phyloP scores from a whole-genome alignment of 2,797 vertebrate species.

The Artibeus jamaicensis region DNA sequence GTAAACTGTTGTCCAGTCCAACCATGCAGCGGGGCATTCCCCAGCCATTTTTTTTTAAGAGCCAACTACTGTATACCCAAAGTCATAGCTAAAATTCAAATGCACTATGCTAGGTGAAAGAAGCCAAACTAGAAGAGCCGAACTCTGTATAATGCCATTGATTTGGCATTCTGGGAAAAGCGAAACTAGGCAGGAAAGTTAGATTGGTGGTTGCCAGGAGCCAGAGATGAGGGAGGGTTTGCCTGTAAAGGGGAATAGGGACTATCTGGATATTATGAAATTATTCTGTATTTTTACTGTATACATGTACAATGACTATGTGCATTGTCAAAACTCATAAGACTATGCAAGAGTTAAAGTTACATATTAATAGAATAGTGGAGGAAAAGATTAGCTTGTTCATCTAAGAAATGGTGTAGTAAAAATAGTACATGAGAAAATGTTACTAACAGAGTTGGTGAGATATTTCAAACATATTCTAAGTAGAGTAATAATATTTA shows the following conservation, averaged over 20 bases:
- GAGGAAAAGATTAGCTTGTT: not conserved
- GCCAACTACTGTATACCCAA: not conserved
- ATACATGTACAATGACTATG: not conserved
- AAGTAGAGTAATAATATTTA: not conserved
- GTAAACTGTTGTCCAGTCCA: not conserved
- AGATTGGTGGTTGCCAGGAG: not conserved
- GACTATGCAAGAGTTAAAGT: not conserved
- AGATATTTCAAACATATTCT: not conserved
- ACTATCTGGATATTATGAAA: not conserved
- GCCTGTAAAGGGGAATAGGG: not conserved
- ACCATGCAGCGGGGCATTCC: not conserved
- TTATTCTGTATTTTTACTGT: not conserved
- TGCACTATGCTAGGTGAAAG: not conserved
- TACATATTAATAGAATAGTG: not conserved
- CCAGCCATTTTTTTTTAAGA: not conserved
- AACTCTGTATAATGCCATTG: not conserved
- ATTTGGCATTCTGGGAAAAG: not conserved
- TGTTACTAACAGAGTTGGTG: not conserved
- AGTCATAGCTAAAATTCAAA: not conserved
- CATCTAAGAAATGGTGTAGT: not conserved
- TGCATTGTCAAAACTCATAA: not conserved
- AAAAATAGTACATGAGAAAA: conserved; percentile 8
- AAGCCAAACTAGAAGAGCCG: not conserved
- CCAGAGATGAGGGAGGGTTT: not conserved
- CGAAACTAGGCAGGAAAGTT: not conserved